A percentile compares a stretch with the other conserved stretches of the same genome.
These are phyloP conservation scores for Congeria kusceri DNA, from an alignment of 2,888 invertebrate species.

Conservation along the genomic window DNA sequence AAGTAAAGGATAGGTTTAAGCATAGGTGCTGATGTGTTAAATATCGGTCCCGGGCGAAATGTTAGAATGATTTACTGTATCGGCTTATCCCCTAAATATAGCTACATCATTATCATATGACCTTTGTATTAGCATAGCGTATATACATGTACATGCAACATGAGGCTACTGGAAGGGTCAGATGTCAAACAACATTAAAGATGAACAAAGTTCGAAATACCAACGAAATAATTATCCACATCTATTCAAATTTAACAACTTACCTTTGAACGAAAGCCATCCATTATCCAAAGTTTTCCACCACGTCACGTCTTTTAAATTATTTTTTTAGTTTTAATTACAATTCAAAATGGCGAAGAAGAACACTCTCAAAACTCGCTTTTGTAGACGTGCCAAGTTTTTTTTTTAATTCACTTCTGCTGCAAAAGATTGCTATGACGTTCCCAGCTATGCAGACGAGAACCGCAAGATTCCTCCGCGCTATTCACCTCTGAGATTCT, in stretches of 20 bases:
- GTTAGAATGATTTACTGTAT: no score
- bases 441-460: slow-evolving; percentile 21
- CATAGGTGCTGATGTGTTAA: no score
- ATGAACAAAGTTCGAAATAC: background rate
- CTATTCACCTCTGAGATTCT: slow-evolving; percentile 14
- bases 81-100: slow-evolving; percentile 23
- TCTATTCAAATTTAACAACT: slow-evolving; percentile 46
- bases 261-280: slow-evolving; percentile 74
- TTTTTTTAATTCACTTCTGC: slow-evolving; percentile 20
- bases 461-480: slow-evolving; percentile 8
- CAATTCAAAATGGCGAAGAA: slow-evolving; percentile 21
- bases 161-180: no score
- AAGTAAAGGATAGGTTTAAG: no score
- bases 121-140: background rate
- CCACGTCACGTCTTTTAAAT: slow-evolving; percentile 6
- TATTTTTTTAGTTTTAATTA: slow-evolving; percentile 23
- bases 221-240: slow-evolving; percentile 13
- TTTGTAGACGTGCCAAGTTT: slow-evolving; percentile 38
- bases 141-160: background rate
- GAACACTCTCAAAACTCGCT: slow-evolving; percentile 4
- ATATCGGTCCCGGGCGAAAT: no score
- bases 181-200: no score
- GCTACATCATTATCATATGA: slow-evolving; percentile 21
- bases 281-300: slow-evolving; percentile 39
- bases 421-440: slow-evolving; percentile 11